These are phyloP conservation scores for Chrysolina americana DNA, from an alignment of 2,888 invertebrate genomes.

Conservation along the genomic window DNA sequence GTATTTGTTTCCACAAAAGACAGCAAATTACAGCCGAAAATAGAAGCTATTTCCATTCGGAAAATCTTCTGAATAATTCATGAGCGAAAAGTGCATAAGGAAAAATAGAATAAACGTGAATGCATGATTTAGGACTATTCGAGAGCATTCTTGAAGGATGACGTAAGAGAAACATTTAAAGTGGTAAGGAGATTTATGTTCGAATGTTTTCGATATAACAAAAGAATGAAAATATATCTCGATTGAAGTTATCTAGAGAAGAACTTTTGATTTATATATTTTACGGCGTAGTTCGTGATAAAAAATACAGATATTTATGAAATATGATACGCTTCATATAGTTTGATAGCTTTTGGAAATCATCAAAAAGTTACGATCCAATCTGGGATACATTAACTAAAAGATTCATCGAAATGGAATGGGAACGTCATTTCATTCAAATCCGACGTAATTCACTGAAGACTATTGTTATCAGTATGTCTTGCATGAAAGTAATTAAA, in stretches of 20 bases:
- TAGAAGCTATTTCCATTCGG: conserved; percentile 23
- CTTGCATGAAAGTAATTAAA: too few relatives aligned
- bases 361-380: background rate
- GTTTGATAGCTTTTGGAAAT: background rate
- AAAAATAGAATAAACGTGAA: conserved; percentile 36
- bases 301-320: background rate
- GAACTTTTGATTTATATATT: conserved; percentile 9
- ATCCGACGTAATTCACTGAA: too few relatives aligned
- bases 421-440: too few relatives aligned
- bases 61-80: conserved; percentile 28
- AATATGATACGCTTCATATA: background rate
- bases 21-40: conserved; percentile 25
- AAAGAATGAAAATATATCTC: background rate
- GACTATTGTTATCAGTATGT: too few relatives aligned
- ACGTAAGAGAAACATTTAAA: conserved; percentile 16
- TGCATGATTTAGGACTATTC: conserved; percentile 39
- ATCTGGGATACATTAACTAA: background rate
- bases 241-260: conserved; percentile 14
- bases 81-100: conserved; percentile 39
- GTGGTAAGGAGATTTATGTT: conserved; percentile 12
- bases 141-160: conserved; percentile 30
- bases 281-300: background rate
- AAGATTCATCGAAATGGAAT: background rate
- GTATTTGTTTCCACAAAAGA: conserved; percentile 25
- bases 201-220: conserved; percentile 10